A percentile compares a stretch with the other conserved stretches of the same genome.
Evolutionary conservation across 2,113 vertebrate species (phyloP).

Genomic region (Collichthys lucidus): DNA sequence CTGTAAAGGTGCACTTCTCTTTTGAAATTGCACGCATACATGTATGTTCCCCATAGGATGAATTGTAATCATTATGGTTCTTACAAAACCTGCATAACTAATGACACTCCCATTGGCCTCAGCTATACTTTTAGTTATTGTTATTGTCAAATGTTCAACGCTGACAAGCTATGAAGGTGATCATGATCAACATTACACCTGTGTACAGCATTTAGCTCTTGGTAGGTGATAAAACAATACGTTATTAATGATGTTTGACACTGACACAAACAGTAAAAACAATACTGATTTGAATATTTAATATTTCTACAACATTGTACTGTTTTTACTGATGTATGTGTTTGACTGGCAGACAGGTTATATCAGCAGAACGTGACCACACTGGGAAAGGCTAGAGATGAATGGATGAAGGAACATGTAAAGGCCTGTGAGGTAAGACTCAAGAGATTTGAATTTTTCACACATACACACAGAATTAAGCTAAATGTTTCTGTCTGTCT

Average conservation of each 20-base stretch:
- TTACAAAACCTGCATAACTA: too few species aligned
- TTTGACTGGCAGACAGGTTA: constrained; percentile 82
- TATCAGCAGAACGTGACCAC: constrained; percentile 86
- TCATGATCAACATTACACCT: too few species aligned
- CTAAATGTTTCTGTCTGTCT: neutral
- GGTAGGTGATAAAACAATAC: neutral
- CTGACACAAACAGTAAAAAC: neutral
- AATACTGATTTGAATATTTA: neutral
- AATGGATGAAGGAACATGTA: constrained; percentile 91
- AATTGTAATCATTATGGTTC: neutral
- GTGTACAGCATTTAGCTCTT: neutral
- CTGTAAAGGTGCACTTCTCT: too few species aligned
- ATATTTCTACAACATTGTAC: neutral
- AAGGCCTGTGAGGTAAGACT: constrained; percentile 90
- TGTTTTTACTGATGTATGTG: neutral
- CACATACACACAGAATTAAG: neutral
- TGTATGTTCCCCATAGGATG: neutral
- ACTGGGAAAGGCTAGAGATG: constrained; percentile 88
- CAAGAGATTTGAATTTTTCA: neutral
- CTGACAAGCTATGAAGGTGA: too few species aligned
- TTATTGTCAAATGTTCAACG: too few species aligned
- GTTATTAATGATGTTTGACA: neutral
- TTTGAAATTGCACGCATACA: neutral
- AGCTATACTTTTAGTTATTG: too few species aligned
- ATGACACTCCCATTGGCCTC: too few species aligned